Percentiles rank a stretch among this genome's conserved stretches.
Evolutionary conservation across 1,140 invertebrate genomes (phyloP).

Genomic region (Latrodectus geometricus): DNA sequence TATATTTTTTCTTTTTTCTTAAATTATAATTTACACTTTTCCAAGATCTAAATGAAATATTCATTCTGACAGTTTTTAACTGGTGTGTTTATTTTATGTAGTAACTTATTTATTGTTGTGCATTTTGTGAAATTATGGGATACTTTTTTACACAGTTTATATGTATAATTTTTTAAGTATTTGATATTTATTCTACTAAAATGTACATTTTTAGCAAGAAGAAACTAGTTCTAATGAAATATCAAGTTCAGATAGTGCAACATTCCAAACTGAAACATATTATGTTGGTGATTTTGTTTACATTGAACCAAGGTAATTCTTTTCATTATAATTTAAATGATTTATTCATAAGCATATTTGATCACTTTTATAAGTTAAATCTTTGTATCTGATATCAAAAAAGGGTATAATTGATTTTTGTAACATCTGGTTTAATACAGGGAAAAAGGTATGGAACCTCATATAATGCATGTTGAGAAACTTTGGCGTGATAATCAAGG

Average conservation of each 20-base stretch:
- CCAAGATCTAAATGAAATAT: too few species aligned
- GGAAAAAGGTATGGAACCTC: conserved; percentile 82
- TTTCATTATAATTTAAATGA: not conserved
- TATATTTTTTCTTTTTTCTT: too few species aligned
- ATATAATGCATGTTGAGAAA: conserved; percentile 89
- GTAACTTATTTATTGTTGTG: too few species aligned
- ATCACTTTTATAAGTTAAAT: too few species aligned
- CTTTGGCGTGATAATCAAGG: conserved; percentile 86
- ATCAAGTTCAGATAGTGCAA: conserved; percentile 70
- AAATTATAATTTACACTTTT: too few species aligned
- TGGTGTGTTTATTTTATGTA: too few species aligned
- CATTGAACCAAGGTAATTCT: conserved; percentile 75
- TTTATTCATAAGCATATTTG: not conserved
- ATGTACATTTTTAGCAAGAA: conserved; percentile 18
- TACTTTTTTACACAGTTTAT: too few species aligned
- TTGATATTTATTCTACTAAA: too few species aligned
- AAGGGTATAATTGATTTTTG: not conserved
- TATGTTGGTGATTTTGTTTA: conserved; percentile 92
- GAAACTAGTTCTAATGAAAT: conserved; percentile 62
- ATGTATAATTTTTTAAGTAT: too few species aligned
- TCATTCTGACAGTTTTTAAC: too few species aligned
- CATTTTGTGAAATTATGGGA: too few species aligned
- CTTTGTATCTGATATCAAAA: not conserved
- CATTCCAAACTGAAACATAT: conserved; percentile 80
- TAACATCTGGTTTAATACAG: conserved; percentile 36